phyloP scores from a whole-genome alignment of 2,113 vertebrate genomes.

The Oreochromis niloticus region DNA sequence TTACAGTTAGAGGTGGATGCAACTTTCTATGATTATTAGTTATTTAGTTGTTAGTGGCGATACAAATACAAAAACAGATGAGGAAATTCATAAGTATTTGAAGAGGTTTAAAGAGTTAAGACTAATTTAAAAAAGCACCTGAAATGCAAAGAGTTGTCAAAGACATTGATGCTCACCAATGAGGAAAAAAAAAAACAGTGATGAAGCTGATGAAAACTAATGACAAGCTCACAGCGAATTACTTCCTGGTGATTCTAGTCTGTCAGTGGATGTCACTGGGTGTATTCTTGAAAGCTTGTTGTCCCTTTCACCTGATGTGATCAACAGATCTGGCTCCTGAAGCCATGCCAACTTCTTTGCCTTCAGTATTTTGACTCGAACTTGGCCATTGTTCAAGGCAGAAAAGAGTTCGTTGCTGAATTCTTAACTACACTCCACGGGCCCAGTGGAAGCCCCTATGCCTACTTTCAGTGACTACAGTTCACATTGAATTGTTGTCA shows the following conservation, averaged over 20 bases:
- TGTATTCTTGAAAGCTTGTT: neutral
- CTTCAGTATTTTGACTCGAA: neutral
- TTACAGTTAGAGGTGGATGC: neutral
- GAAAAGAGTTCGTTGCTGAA: accelerated
- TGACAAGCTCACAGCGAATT: neutral
- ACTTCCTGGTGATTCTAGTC: neutral
- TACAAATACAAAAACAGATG: neutral
- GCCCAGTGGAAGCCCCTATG: neutral
- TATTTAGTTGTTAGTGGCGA: neutral
- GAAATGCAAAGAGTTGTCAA: neutral
- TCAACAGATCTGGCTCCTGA: neutral
- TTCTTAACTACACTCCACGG: neutral
- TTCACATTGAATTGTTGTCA: neutral
- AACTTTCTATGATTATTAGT: neutral
- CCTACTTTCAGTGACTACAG: neutral
- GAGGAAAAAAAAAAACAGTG: neutral
- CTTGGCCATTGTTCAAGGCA: neutral
- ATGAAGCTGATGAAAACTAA: neutral
- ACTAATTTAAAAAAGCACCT: accelerated
- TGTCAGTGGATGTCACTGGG: neutral
- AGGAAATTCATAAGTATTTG: neutral
- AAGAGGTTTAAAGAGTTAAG: neutral
- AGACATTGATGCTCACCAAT: neutral
- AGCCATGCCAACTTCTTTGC: neutral
- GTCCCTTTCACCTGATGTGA: neutral